Evolutionary conservation across 2,113 vertebrate genomes (phyloP), one percentile per base, ranked within the genome.

Genomic region (Ceratotherium simum): DNA sequence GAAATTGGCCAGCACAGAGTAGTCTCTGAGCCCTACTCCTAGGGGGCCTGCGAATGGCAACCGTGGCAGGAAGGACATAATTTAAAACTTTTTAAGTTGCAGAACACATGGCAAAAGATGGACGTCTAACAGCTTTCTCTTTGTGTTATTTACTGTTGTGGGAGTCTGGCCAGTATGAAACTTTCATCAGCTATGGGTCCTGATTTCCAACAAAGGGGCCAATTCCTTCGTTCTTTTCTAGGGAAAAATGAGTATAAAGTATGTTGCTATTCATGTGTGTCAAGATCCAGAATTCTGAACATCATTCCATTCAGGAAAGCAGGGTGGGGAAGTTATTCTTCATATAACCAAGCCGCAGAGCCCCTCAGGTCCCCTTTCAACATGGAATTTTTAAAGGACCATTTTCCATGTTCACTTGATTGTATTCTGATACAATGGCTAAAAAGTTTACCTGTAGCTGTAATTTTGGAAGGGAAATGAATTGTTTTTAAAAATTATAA

Each of bases 401-500:
- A 0, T 17, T 86, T 54, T 85, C 72, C n/a, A 76, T 54, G 20
- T 78, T 83, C 8, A 42, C 18, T 84, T 27, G 58, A n/a, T 58
- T 75, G 20, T 56, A 2, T 78, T 89, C 56, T 91, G 29, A 17
- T 17, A 67, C 27, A 62, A 21, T 69, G 20, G 39, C 65, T 70
- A 76, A 72, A 36, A 17, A 13, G 25, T 65, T 87, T 64, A 46
- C 8, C 36, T 54, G 17, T 31, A 25, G 8, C 56, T 91, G 10
- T n/a, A 46, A 29, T 54, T 96, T 91, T 83, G 27, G 27, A 93
- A 95, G 78, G 54, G 39, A 60, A 64, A 64, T 36, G 21, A 73
- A 36, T 5, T 91, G 20, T 84, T 91, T 90, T 91, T 86, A 73
- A 92, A 93, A 86, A 75, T 12, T 42, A 18, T n/a, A 79, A 58